Evolutionary conservation across 2,888 invertebrate species (phyloP), one percentile per base, ranked within the genome.

Genomic region (Galerucella pusilla): DNA sequence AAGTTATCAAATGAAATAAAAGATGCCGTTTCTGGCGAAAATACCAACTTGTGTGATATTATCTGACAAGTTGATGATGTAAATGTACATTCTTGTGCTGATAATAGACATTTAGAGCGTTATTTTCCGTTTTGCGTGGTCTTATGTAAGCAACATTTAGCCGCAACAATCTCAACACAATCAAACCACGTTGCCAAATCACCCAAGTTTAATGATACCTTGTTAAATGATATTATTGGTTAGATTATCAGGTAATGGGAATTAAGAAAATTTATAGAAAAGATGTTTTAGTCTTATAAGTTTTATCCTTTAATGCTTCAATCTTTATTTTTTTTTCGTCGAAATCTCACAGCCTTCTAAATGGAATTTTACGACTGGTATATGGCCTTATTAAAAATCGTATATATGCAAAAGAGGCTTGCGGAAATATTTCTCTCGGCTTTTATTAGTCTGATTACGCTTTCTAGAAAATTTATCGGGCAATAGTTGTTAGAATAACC

Each of bases 21-120:
- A 25, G 59, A 71, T 49, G 69, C 68, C 69, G 59, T 74, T 74
- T 69, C 57, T 65, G 68, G 68, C 64, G 45, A 59, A 69, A 74
- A 64, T 64, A 74, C 57, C 75, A 65, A 35, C 63, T 68, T 63
- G 57, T 67, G 63, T 68, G 42, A 72, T 75, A 64, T 75, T 69
- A 69, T 71, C 66, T 63, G 72, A 69, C 66, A 66, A 42, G 69
- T 46, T 68, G 73, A 68, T 69, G 72, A 75, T 68, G 71, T 71
- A 71, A 74, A 74, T 74, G 57, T 68, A 72, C 63, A 75, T 75
- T 75, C 71, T 67, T 64, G 60, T 52, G 54, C 71, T 64, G 68
- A 75, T 75, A 75, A 75, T 75, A 72, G 71, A 69, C 72, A 69
- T 72, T 68, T 73, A 59, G 72, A 66, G 68, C 75, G 61, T 70